phyloP scores from a whole-genome alignment of 2,113 vertebrate species.

The Seriola aureovittata region DNA sequence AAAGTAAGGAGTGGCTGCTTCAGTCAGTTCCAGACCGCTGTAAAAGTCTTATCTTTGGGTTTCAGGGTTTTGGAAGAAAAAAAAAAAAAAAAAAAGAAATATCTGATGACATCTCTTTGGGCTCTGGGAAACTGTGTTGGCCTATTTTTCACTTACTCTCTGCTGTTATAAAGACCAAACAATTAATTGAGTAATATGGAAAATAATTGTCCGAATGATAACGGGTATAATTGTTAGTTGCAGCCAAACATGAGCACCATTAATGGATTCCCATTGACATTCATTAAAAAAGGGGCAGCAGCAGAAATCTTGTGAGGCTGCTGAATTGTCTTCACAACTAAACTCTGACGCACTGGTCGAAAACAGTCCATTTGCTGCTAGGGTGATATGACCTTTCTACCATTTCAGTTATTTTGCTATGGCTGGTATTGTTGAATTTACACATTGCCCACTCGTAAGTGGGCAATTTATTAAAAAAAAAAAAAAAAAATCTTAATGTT shows the following conservation, averaged over 20 bases:
- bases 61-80: not conserved
- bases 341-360: not conserved
- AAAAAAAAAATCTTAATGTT: no score
- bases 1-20: no score
- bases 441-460: not conserved
- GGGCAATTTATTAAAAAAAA: no score
- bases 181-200: not conserved
- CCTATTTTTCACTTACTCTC: not conserved
- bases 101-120: no score
- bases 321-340: not conserved
- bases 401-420: not conserved
- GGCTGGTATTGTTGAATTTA: not conserved
- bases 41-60: not conserved
- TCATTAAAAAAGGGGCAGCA: not conserved
- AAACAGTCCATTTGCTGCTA: not conserved
- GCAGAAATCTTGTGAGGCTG: not conserved
- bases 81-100: not conserved
- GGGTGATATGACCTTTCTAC: not conserved
- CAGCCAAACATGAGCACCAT: not conserved
- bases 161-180: not conserved
- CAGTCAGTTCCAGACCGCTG: no score
- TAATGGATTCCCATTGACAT: not conserved
- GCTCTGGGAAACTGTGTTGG: not conserved
- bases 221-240: not conserved
- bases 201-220: not conserved